Base-by-base conservation (phyloP, 2,113 vertebrate species). In the Malurus elegans region DNA sequence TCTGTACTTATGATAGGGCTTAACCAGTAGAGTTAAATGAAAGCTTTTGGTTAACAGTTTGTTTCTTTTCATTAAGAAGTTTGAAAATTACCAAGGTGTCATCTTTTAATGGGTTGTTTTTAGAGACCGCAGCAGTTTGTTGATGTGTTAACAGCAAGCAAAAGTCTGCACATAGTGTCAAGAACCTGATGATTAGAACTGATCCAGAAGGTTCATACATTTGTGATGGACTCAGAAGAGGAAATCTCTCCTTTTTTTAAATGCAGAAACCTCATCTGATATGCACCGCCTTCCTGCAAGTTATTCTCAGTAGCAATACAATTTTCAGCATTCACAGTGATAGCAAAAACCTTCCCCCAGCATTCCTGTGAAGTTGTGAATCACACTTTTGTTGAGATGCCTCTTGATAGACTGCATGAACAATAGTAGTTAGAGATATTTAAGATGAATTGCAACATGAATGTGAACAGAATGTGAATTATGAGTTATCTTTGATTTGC, bases 301-400 rank as follows among this genome's bases (percentile, higher is more conserved):
- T 57, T 91, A 36, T 80, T 90, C 51, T 86, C 79, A 58, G 51
- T 36, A 71, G 47, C 25, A 50, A 58, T 66, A 26, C 38, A 66
- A 34, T 92, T 92, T 66, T 51, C 74, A 83, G 21, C 21, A 17
- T 86, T 82, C 82, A 60, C 13, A 76, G 60, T 38, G 86, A 83
- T 50, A 93, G 38, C 47, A 83, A 86, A 81, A 92, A 14, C 14
- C 20, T 90, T 91, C 54, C 25, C 28, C 14, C 36, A 81, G 25
- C 32, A 31, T 90, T 91, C 67, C 54, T 95, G 87, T 66, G 64
- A 90, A 93, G 70, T 0, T 93, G 87, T 85, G 81, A 95, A 58
- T 91, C 81, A 45, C 79, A 9, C 61, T 92, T 95, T 34, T 79
- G 36, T 74, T 45, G 62, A 80, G 76, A 66, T 32, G 21, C 32